phyloP scores from a whole-genome alignment of 2,113 vertebrate species.

The Gallinago media region DNA sequence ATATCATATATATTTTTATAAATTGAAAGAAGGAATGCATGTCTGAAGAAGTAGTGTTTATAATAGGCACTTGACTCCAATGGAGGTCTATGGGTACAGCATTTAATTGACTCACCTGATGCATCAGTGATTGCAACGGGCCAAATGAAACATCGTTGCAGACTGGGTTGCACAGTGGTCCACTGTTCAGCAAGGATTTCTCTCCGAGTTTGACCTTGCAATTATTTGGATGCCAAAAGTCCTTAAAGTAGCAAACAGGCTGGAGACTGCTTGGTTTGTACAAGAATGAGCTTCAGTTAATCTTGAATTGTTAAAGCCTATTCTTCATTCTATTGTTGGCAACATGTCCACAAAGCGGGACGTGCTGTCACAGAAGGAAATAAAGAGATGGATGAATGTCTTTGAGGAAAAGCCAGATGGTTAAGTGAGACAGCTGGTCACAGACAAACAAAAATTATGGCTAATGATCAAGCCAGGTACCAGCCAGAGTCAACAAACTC shows the following conservation, averaged over 20 bases:
- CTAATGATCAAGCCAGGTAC: slow-evolving; percentile 8
- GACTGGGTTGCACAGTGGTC: fast-evolving
- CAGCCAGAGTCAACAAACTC: slow-evolving; percentile 34
- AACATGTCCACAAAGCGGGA: neutral
- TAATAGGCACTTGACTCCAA: neutral
- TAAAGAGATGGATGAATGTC: neutral
- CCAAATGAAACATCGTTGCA: neutral
- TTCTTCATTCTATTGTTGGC: neutral
- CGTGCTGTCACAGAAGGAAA: neutral
- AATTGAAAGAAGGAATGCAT: neutral
- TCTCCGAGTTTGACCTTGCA: neutral
- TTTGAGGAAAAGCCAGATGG: slow-evolving; percentile 19
- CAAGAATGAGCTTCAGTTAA: neutral
- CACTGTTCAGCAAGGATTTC: neutral
- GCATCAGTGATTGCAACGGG: neutral
- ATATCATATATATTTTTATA: neutral
- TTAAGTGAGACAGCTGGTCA: neutral
- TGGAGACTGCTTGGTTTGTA: neutral
- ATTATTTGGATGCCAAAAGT: neutral
- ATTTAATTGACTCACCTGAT: neutral
- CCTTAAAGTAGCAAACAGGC: neutral
- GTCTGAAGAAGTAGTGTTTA: neutral
- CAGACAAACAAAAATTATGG: slow-evolving; percentile 19
- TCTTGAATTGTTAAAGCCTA: neutral
- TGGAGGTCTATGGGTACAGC: neutral